These are phyloP conservation scores for Labeo catla DNA, from an alignment of 2,113 vertebrate genomes.

Conservation along the genomic window DNA sequence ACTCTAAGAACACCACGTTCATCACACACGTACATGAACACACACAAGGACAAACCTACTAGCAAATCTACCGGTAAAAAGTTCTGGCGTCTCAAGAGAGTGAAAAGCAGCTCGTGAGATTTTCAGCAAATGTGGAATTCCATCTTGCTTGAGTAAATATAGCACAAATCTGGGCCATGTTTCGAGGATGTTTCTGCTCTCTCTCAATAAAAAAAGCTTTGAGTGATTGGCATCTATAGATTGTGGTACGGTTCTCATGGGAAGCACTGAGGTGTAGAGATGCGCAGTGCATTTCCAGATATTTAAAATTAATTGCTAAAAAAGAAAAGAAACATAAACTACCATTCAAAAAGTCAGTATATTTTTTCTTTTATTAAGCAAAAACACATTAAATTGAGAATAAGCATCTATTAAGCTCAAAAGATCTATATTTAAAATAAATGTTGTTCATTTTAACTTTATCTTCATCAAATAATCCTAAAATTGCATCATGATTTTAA, in stretches of 20 bases:
- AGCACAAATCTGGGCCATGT: constrained; percentile 29
- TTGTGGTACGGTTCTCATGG: not conserved
- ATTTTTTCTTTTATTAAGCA: too few relatives aligned
- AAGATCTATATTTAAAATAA: not conserved
- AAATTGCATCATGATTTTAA: not conserved
- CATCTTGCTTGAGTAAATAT: constrained; percentile 23
- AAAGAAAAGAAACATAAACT: not conserved
- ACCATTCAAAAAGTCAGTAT: too few relatives aligned
- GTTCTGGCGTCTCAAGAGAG: constrained; percentile 13
- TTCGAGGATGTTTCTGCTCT: constrained; percentile 22
- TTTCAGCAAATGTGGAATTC: constrained; percentile 27
- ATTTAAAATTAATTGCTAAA: not conserved
- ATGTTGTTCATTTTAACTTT: not conserved
- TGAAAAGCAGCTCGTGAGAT: constrained; percentile 10
- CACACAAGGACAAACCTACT: constrained; percentile 4
- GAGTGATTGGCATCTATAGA: not conserved
- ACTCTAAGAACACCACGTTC: not conserved
- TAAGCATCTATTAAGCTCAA: not conserved
- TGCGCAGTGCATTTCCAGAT: not conserved
- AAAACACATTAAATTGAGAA: too few relatives aligned
- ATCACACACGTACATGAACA: not conserved
- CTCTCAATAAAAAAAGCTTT: not conserved
- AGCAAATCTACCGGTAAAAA: constrained; percentile 12
- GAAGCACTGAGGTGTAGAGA: not conserved
- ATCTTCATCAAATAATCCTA: not conserved